Percentiles rank a stretch among this genome's conserved stretches.
phyloP scores from a whole-genome alignment of 1,140 invertebrate species.

The Zaprionus camerounensis region DNA sequence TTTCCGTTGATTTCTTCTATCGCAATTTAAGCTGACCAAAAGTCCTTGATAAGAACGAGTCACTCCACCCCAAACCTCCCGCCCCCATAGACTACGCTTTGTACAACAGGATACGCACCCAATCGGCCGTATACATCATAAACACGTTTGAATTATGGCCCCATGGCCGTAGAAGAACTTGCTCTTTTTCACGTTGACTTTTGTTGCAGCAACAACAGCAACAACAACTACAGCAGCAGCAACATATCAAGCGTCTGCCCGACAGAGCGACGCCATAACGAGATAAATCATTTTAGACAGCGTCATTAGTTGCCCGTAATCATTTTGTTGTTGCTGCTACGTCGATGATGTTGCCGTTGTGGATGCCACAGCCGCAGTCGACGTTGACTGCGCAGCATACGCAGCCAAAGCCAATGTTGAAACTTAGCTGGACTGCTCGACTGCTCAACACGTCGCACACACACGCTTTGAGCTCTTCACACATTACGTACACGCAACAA shows the following conservation, averaged over 20 bases:
- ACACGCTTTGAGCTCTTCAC: conserved; percentile 56
- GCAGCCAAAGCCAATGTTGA: conserved; percentile 3
- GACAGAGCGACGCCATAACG: conserved; percentile 65
- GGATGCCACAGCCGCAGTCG: not conserved
- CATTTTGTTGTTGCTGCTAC: conserved; percentile 61
- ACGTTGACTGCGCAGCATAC: not conserved
- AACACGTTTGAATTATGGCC: conserved; percentile 77
- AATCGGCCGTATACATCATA: conserved; percentile 69
- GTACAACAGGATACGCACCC: conserved; percentile 35
- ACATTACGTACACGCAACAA: conserved; percentile 67
- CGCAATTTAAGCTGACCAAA: conserved; percentile 39
- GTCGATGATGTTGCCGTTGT: conserved; percentile 36
- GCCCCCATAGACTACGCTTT: not conserved
- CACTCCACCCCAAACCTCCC: not conserved
- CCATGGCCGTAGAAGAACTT: conserved; percentile 37
- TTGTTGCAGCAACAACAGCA: conserved; percentile 43
- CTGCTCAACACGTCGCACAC: conserved; percentile 25
- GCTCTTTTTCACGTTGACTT: conserved; percentile 70
- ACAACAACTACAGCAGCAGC: not conserved
- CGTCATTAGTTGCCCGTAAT: conserved; percentile 83
- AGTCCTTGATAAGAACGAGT: not conserved
- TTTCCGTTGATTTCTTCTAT: conserved; percentile 45
- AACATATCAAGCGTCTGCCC: conserved; percentile 22
- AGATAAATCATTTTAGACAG: conserved; percentile 83
- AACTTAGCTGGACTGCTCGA: not conserved